These are phyloP conservation scores for Myotis yumanensis DNA, from an alignment of 2,113 vertebrate genomes.

Conservation along the genomic window DNA sequence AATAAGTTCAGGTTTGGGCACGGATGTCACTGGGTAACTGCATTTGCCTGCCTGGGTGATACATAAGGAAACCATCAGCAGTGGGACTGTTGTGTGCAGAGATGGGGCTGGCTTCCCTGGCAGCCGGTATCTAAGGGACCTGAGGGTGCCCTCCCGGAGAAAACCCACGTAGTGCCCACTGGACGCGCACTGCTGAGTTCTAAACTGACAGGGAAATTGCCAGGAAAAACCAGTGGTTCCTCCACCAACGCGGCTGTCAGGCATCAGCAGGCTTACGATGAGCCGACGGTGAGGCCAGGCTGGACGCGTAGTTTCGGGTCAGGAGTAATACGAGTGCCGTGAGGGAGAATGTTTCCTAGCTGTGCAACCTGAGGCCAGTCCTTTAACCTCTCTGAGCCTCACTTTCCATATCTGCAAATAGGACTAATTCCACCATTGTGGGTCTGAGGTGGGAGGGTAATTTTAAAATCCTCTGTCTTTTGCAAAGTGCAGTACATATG, in stretches of 20 bases:
- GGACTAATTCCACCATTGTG: not conserved
- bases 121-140: not conserved
- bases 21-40: conserved; percentile 65
- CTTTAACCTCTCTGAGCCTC: not conserved
- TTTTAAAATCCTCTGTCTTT: not conserved
- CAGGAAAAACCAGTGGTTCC: not conserved
- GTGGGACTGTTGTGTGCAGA: fast-evolving
- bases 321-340: not conserved
- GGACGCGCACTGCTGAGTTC: not conserved
- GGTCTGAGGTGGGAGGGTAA: not conserved
- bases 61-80: conserved; percentile 34
- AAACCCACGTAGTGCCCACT: not conserved
- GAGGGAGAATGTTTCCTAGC: not conserved
- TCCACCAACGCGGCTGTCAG: no score
- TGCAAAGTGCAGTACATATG: not conserved
- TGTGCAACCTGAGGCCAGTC: not conserved
- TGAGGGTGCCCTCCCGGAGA: not conserved
- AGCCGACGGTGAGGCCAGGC: not conserved
- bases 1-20: conserved; percentile 63
- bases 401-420: not conserved
- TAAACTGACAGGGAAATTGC: not conserved
- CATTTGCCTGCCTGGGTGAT: conserved; percentile 60
- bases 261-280: not conserved
- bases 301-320: not conserved
- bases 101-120: not conserved